Base-by-base conservation (phyloP, 2,113 vertebrate genomes). In the Chaenocephalus aceratus region DNA sequence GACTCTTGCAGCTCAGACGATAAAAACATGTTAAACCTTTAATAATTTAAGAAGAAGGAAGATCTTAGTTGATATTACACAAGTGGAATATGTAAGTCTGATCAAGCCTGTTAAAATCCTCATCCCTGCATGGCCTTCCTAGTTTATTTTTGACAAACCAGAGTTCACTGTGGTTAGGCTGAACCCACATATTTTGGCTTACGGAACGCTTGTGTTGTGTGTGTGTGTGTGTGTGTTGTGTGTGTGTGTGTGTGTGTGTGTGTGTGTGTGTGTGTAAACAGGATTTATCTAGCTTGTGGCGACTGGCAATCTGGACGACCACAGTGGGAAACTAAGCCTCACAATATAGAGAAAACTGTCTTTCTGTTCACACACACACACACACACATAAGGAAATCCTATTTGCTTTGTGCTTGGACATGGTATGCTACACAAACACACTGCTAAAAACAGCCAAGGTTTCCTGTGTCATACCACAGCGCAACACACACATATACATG, bases 321-420 rank as follows among this genome's bases (percentile, higher is more conserved):
- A 87, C 89, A 91, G 87, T 89, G 87, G 87, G 90, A 92, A 90
- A 91, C 82, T 84, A 74, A 91, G 75, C 75, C 76, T 83, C 79
- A 86, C 84, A 85, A 80, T 77, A 87, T 86, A 79, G 72, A 80
- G 77, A 41, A 65, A 74, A 76, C 60, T 78, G 57, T 82, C 52
- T 82, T 21, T 72, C 8, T 67, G 3, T 3, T 15, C 12, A 46
- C 36, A 74, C 60, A 74, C 60, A 52, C 51, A 60, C 63, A 70
- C 52, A 77, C 72, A 73, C 52, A 86, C 51, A 63, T 82, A 89
- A 83, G 93, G 91, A 93, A 94, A 94, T 94, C 95, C 92, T 84
- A 82, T 94, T 95, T 94, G 90, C 83, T 93, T 93, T 94, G 89
- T 94, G 86, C 90, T 87, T 86, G 88, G 92, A 91, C 88, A 88